These are phyloP conservation scores for Apolygus lucorum DNA, from an alignment of 1,140 invertebrate genomes.

Conservation along the genomic window DNA sequence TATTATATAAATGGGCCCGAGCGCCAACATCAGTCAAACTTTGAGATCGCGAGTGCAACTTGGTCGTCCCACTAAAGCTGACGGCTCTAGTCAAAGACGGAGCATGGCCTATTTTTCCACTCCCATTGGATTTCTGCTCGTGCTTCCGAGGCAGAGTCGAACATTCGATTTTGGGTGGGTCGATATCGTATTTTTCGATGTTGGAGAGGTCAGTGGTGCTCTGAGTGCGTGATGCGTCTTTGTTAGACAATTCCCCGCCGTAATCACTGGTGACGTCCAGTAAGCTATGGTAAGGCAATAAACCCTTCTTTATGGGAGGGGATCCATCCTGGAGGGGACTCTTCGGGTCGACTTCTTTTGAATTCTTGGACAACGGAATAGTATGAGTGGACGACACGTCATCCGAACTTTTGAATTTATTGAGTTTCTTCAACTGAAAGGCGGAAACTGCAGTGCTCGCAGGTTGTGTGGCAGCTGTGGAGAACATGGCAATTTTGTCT, in stretches of 20 bases:
- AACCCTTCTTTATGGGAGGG: conserved; percentile 25
- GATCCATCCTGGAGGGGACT: neutral
- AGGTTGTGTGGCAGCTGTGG: conserved; percentile 40
- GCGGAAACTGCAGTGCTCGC: neutral
- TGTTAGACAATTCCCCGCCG: conserved; percentile 1
- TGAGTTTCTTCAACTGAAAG: conserved; percentile 19
- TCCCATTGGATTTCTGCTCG: neutral
- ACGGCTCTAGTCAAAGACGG: conserved; percentile 26
- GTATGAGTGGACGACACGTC: conserved; percentile 40
- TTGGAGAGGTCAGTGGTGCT: conserved; percentile 39
- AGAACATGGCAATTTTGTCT: conserved; percentile 84
- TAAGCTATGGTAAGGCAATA: conserved; percentile 30
- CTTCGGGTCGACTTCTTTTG: neutral
- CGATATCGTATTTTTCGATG: conserved; percentile 3
- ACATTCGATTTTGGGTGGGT: conserved; percentile 39
- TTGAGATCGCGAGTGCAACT: conserved; percentile 34
- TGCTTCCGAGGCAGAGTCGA: conserved; percentile 33
- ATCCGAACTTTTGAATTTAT: conserved; percentile 45
- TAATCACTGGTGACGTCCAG: conserved; percentile 28
- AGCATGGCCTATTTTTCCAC: neutral
- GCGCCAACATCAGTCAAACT: conserved; percentile 36
- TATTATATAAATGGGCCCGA: neutral
- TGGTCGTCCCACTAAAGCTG: conserved; percentile 30
- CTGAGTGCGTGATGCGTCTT: conserved; percentile 34
- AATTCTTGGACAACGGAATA: conserved; percentile 1